Evolutionary conservation across 2,113 vertebrate species (phyloP).

Genomic region (Channa maculata): DNA sequence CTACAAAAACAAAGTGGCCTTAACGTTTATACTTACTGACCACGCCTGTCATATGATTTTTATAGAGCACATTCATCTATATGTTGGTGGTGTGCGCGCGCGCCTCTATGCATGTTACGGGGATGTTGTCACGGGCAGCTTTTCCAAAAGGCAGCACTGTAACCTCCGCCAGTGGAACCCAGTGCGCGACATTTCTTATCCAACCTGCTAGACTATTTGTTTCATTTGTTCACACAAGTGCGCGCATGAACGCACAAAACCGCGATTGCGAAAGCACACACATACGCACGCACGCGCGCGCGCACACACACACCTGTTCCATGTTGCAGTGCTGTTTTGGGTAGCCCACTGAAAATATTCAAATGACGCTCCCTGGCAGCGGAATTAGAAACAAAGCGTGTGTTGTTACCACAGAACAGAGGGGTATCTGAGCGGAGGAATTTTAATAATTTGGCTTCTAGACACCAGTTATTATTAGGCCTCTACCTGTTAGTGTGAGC

Average conservation of each 20-base stretch:
- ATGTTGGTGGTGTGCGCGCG: slow-evolving; percentile 35
- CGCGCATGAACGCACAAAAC: slow-evolving; percentile 23
- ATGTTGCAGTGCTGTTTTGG: slow-evolving; percentile 73
- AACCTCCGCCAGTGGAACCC: slow-evolving; percentile 21
- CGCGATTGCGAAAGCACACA: slow-evolving; percentile 1
- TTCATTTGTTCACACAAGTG: slow-evolving; percentile 29
- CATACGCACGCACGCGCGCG: neutral
- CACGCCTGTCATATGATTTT: slow-evolving; percentile 79
- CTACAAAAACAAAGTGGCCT: slow-evolving; percentile 42
- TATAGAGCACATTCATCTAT: slow-evolving; percentile 28
- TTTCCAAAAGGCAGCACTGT: slow-evolving; percentile 15
- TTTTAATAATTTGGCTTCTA: slow-evolving; percentile 35
- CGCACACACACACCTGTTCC: slow-evolving; percentile 78
- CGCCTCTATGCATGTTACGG: neutral
- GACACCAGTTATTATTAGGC: slow-evolving; percentile 29
- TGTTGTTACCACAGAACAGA: slow-evolving; percentile 44
- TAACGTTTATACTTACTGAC: slow-evolving; percentile 57
- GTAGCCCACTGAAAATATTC: slow-evolving; percentile 41
- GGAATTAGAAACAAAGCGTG: slow-evolving; percentile 46
- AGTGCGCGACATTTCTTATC: slow-evolving; percentile 21
- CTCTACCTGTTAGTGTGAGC: slow-evolving; percentile 48
- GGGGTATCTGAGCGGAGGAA: slow-evolving; percentile 18
- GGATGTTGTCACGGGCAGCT: slow-evolving; percentile 1
- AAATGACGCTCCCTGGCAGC: slow-evolving; percentile 54
- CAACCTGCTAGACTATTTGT: slow-evolving; percentile 30